Evolutionary conservation across 2,888 invertebrate genomes (phyloP).

Genomic region (Maniola hyperantus): DNA sequence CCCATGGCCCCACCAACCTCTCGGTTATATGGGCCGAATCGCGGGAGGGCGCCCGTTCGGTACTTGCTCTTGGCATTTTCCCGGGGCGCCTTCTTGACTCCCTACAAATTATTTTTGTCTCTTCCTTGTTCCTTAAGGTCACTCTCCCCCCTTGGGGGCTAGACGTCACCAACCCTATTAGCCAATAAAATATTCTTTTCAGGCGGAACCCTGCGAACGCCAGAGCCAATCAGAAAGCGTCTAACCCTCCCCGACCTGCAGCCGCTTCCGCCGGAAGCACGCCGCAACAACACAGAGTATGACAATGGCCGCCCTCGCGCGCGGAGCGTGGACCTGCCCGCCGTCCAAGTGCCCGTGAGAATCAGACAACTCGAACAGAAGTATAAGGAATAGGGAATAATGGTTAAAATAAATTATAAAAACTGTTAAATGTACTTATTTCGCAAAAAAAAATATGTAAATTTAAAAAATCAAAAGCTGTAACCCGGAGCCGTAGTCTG

Average conservation of each 20-base stretch:
- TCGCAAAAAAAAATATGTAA: too few species aligned
- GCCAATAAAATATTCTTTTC: slow-evolving; percentile 18
- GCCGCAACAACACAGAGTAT: slow-evolving; percentile 46
- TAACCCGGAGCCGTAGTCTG: too few species aligned
- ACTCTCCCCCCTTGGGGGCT: too few species aligned
- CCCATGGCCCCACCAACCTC: too few species aligned
- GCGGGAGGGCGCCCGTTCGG: too few species aligned
- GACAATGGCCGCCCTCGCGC: slow-evolving; percentile 68
- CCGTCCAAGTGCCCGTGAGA: slow-evolving; percentile 73
- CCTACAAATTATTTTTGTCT: too few species aligned
- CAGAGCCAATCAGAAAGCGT: slow-evolving; percentile 61
- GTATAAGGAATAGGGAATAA: slow-evolving; percentile 52
- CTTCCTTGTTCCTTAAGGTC: too few species aligned
- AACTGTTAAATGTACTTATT: background rate
- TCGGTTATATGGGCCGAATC: too few species aligned
- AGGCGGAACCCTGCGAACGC: slow-evolving; percentile 63
- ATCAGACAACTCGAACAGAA: slow-evolving; percentile 70
- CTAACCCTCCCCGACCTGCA: slow-evolving; percentile 62
- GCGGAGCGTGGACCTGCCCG: slow-evolving; percentile 74
- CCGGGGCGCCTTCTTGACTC: too few species aligned
- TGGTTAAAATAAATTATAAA: background rate
- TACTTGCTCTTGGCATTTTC: too few species aligned
- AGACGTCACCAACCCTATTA: too few species aligned
- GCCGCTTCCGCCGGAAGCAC: slow-evolving; percentile 53
- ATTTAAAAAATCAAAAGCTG: background rate